Base-by-base conservation (phyloP, 2,113 vertebrate species). In the Platysternon megacephalum region DNA sequence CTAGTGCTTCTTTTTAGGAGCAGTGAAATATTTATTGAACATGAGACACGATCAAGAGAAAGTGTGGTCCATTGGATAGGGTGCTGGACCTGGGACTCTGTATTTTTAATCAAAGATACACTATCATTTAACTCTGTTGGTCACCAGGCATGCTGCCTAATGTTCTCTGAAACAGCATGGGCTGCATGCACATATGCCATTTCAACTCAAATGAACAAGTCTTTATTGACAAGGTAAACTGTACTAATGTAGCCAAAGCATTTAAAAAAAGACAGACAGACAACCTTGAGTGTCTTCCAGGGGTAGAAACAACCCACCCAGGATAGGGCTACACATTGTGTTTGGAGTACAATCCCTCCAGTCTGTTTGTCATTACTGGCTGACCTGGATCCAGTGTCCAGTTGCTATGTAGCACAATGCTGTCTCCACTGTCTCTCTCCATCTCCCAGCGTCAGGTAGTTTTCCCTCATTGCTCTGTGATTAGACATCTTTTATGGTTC, bases 291-390 rank as follows among this genome's bases (percentile, higher is more conserved):
- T 46, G 44, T 90, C 28, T 35, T 92, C 21, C 39, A 4, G 5
- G 84, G 61, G 11, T 4, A 74, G 68, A 24, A 68, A 29, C 0
- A 0, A 39, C 12, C 79, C 58, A 29, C 61, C n/a, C 28, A 0
- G 2, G 0, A 52, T 28, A 76, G 48, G 86, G 14, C 85, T 92
- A 55, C 53, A 44, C 0, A 0, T 1, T 1, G 0, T 39, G 24
- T 17, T 2, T 1, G 42, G 28, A 12, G 5, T 0, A 0, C 0
- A 44, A 46, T 21, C 21, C 86, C 48, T 5, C 14, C 0, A 0
- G 42, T 76, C 42, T 44, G 42, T 39, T 22, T 72, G n/a, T 22
- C 72, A 44, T 76, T 76, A 76, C 68, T 42, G 22, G 10, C 39
- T 28, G 42, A 28, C 12, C 72, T 76, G 44, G 22, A 44, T 26